Conservation (phyloP, 2,888 invertebrate species). For the Pheosia gnoma region DNA sequence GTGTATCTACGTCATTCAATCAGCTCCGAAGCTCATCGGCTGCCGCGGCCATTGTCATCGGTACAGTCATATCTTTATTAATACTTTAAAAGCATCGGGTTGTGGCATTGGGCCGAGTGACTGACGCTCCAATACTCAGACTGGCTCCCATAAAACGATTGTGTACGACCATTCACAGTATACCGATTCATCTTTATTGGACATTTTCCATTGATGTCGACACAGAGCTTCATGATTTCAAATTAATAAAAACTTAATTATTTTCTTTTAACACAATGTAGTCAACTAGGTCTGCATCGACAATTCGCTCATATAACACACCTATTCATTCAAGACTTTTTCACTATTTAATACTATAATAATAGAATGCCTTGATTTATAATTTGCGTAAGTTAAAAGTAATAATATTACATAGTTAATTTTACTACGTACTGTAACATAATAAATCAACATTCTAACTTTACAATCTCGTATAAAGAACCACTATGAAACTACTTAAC, state of each 20-base stretch:
- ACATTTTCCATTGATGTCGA: constrained; percentile 35
- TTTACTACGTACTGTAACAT: too few species aligned
- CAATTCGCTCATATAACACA: too few species aligned
- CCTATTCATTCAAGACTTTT: too few species aligned
- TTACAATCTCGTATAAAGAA: background rate
- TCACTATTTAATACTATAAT: too few species aligned
- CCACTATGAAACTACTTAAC: background rate
- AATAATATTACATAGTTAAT: too few species aligned
- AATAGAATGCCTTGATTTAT: too few species aligned
- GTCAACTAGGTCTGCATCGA: too few species aligned
- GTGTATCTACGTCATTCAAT: background rate
- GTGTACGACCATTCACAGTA: constrained; percentile 41
- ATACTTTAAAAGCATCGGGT: constrained; percentile 9
- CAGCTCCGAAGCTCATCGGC: constrained; percentile 8
- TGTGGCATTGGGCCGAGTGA: constrained; percentile 25
- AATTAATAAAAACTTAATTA: background rate
- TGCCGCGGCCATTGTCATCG: constrained; percentile 10
- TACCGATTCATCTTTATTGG: constrained; percentile 29
- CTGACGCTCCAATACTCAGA: constrained; percentile 17
- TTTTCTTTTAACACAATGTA: too few species aligned
- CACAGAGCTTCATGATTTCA: constrained; percentile 6
- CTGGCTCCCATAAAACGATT: constrained; percentile 40
- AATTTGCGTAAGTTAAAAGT: too few species aligned
- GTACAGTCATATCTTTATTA: constrained; percentile 8
- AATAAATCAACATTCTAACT: background rate